phyloP scores from a whole-genome alignment of 2,888 invertebrate genomes.

The Perizoma flavofasciatum region DNA sequence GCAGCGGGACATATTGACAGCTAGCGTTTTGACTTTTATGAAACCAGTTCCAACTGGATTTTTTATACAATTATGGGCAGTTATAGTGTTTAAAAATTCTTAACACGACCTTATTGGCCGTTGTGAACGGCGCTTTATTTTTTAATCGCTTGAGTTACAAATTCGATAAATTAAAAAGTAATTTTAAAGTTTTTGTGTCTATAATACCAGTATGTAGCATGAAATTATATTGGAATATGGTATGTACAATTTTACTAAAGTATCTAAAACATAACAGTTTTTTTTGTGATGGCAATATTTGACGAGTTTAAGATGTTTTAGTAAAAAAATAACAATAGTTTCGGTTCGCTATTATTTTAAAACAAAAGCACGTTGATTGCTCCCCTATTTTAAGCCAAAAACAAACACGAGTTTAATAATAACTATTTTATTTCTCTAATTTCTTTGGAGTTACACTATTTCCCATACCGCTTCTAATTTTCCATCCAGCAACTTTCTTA shows the following conservation, averaged over 20 bases:
- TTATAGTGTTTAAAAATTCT: conserved; percentile 28
- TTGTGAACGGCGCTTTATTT: conserved; percentile 23
- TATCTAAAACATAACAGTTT: too few relatives aligned
- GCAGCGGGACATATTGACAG: conserved; percentile 44
- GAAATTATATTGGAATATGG: not conserved
- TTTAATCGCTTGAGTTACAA: conserved; percentile 21
- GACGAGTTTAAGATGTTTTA: too few relatives aligned
- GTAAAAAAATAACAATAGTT: too few relatives aligned
- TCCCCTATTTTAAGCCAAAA: too few relatives aligned
- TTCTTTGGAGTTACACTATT: not conserved
- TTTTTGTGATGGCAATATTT: too few relatives aligned
- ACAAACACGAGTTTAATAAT: too few relatives aligned
- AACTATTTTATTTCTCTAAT: too few relatives aligned
- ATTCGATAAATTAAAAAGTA: conserved; percentile 10
- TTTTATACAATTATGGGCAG: conserved; percentile 33
- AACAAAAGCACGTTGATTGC: too few relatives aligned
- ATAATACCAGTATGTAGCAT: not conserved
- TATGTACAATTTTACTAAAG: not conserved
- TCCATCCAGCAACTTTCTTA: conserved; percentile 24
- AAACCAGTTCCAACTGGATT: conserved; percentile 43
- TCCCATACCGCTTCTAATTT: conserved; percentile 9
- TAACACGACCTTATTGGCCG: conserved; percentile 29
- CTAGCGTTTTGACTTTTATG: conserved; percentile 47
- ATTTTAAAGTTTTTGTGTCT: not conserved
- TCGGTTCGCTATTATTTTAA: too few relatives aligned